These are phyloP conservation scores for Tetropium fuscum DNA, from an alignment of 2,888 invertebrate genomes.

Conservation along the genomic window DNA sequence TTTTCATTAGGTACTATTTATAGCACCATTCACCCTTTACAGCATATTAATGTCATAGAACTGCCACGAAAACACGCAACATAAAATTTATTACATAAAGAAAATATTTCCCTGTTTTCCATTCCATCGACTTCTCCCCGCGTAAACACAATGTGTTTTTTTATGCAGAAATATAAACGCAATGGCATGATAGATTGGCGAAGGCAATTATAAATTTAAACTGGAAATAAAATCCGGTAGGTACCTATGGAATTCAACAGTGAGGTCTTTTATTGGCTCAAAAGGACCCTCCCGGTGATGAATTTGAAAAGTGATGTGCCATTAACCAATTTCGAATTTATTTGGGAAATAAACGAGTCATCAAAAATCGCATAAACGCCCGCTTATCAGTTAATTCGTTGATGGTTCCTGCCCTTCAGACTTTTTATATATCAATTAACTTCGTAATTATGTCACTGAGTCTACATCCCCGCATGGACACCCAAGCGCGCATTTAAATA, in stretches of 20 bases:
- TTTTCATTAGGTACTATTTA: too few relatives aligned
- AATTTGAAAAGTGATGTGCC: constrained; percentile 18
- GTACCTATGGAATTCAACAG: constrained; percentile 8
- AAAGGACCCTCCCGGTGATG: constrained; percentile 11
- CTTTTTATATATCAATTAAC: constrained; percentile 12
- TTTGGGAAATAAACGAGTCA: constrained; percentile 22
- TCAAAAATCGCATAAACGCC: constrained; percentile 13
- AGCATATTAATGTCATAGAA: too few relatives aligned
- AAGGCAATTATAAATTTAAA: constrained; percentile 14
- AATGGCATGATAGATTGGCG: constrained; percentile 4
- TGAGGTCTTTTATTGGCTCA: constrained; percentile 7
- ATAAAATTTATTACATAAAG: not conserved
- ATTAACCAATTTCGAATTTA: constrained; percentile 23
- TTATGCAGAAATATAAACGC: constrained; percentile 2
- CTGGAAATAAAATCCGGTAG: constrained; percentile 11
- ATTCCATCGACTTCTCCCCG: not conserved
- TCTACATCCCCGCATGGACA: not conserved
- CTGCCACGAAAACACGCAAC: not conserved
- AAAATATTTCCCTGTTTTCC: not conserved
- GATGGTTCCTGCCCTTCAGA: not conserved
- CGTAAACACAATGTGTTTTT: not conserved
- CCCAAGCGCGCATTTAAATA: too few relatives aligned
- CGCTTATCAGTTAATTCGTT: constrained; percentile 17
- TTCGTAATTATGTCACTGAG: not conserved
- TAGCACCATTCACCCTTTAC: too few relatives aligned